Evolutionary conservation across 2,888 invertebrate species (phyloP).

Genomic region (Microplitis manilae): DNA sequence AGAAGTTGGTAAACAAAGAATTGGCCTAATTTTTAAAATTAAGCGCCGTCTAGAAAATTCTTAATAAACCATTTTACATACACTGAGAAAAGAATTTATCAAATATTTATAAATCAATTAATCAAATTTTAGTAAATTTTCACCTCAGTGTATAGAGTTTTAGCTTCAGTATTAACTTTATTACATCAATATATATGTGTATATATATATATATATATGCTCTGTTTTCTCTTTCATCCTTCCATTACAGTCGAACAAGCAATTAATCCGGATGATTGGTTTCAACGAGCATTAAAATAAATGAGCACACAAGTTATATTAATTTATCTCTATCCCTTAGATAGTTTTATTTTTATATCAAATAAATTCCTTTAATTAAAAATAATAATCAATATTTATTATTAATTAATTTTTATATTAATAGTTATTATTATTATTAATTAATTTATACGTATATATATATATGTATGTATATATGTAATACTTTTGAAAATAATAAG

Average conservation of each 20-base stretch:
- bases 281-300: background rate
- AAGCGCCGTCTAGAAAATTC: constrained; percentile 32
- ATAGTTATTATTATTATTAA: background rate
- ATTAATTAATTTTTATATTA: no score
- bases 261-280: constrained; percentile 19
- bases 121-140: no score
- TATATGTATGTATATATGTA: no score
- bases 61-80: constrained; percentile 22
- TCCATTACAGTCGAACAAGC: background rate
- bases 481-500: background rate
- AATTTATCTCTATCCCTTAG: constrained; percentile 4
- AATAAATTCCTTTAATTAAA: background rate
- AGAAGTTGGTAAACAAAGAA: constrained; percentile 59
- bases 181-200: background rate
- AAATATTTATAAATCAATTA: no score
- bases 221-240: constrained; percentile 23
- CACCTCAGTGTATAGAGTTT: background rate
- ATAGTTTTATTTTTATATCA: background rate
- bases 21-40: constrained; percentile 58
- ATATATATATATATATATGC: background rate
- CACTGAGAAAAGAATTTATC: no score
- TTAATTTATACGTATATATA: background rate
- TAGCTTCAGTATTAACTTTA: constrained; percentile 30
- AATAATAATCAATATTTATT: background rate
- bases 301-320: constrained; percentile 1